Evolutionary conservation across 2,113 vertebrate genomes (phyloP), one percentile per base, ranked within the genome.

Genomic region (Panthera leo): DNA sequence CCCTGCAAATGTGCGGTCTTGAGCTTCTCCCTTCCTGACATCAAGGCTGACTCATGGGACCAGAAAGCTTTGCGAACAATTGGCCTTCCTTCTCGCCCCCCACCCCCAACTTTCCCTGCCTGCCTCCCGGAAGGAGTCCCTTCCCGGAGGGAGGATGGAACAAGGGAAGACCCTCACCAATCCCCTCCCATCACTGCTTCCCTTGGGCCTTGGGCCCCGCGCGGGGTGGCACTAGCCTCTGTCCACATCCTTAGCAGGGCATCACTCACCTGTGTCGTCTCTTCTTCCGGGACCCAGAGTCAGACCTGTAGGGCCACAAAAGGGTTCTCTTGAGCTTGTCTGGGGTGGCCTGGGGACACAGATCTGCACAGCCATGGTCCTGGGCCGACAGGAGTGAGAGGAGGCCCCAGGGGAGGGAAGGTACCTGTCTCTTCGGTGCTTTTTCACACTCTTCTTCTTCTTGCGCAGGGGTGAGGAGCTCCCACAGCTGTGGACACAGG

Each of bases 361-460:
- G 0, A 61, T 39, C 84, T 58, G 23, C 29, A 68, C 48, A 42
- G 91, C 23, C 21, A 10, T 31, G 61, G 61, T 16, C 51, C 63
- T 53, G 16, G 29, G 53, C 29, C 19, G 21, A 29, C 0, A 0
- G n/a, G 29, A 34, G 29, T 29, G 1, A 31, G 67, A 53, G 5
- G 7, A 67, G 11, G 9, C 0, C 0, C 11, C 87, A 0, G 55
- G 90, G 42, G 21, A 16, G 68, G 2, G 34, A 65, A 18, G 95
- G 80, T 98, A 99, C 99, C 99, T 99, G 99, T 99, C 99, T 96
- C 99, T 98, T 95, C 99, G 99, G 98, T 99, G 99, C 98, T 99
- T 99, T 99, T 99, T 99, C 97, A 99, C 99, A 97, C 99, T 99
- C 97, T 99, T 99, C 98, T 99, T 99, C 97, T 99, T 99, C 98